Evolutionary conservation across 2,113 vertebrate species (phyloP).

Genomic region (Tonatia bakeri): DNA sequence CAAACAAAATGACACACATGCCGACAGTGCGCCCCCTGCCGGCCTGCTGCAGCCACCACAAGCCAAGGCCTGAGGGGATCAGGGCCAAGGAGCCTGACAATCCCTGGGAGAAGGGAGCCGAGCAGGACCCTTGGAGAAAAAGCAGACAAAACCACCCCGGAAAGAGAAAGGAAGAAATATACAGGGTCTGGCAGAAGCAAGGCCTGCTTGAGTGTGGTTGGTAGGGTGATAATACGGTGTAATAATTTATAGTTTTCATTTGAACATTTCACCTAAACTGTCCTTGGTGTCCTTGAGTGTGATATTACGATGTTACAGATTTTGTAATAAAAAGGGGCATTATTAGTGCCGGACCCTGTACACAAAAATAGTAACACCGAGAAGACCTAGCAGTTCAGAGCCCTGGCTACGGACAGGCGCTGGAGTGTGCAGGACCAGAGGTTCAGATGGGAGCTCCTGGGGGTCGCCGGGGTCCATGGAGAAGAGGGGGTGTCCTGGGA

Average conservation of each 20-base stretch:
- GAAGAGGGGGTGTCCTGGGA: not conserved
- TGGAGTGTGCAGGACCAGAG: not conserved
- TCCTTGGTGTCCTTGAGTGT: no score
- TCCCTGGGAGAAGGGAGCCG: no score
- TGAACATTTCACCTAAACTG: no score
- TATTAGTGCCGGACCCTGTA: no score
- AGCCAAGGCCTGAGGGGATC: not conserved
- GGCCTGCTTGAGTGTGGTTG: no score
- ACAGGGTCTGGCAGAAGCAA: no score
- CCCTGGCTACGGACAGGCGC: no score
- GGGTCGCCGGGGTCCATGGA: not conserved
- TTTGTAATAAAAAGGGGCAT: no score
- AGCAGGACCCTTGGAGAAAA: not conserved
- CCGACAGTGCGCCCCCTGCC: no score
- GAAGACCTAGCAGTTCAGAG: not conserved
- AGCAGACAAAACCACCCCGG: not conserved
- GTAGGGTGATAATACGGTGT: no score
- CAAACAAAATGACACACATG: not conserved
- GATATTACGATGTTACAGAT: no score
- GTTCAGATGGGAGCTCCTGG: not conserved
- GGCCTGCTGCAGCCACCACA: not conserved
- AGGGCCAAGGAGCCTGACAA: not conserved
- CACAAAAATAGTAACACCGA: not conserved
- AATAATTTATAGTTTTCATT: no score
- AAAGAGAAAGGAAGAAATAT: not conserved